phyloP scores from a whole-genome alignment of 1,140 invertebrate species.

The Euwallacea similis region DNA sequence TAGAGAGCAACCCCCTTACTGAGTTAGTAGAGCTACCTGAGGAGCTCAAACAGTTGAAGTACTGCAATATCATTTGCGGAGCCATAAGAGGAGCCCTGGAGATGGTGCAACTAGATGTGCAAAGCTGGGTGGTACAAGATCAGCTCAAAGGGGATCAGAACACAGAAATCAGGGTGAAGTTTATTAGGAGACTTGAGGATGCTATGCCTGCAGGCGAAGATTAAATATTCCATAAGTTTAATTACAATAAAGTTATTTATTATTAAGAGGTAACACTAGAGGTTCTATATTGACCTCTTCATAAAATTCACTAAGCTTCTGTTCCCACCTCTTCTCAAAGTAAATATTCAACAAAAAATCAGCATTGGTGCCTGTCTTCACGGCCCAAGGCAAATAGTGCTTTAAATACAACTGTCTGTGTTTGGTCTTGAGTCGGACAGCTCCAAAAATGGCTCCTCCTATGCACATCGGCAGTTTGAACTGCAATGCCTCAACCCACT shows the following conservation, averaged over 20 bases:
- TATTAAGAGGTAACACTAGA: conserved; percentile 32
- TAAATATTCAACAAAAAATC: conserved; percentile 82
- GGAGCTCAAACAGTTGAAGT: conserved; percentile 85
- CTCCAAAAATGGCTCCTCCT: conserved; percentile 83
- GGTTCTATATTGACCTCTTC: conserved; percentile 70
- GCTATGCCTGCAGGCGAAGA: conserved; percentile 98
- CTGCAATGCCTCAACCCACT: conserved; percentile 96
- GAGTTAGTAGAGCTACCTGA: conserved; percentile 98
- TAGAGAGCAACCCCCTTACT: conserved; percentile 95
- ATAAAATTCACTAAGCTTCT: conserved; percentile 79
- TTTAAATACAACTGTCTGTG: conserved; percentile 79
- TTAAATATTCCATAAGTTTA: conserved; percentile 56
- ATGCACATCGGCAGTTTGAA: conserved; percentile 89
- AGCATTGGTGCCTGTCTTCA: conserved; percentile 74
- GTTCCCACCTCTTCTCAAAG: conserved; percentile 94
- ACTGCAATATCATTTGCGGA: conserved; percentile 93
- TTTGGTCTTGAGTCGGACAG: conserved; percentile 78
- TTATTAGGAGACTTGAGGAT: conserved; percentile 94
- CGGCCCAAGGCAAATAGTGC: conserved; percentile 86
- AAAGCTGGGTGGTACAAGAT: conserved; percentile 83
- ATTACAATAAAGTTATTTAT: background rate
- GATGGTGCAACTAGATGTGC: conserved; percentile 89
- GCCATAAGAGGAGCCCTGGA: conserved; percentile 92
- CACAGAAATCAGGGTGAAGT: conserved; percentile 95
- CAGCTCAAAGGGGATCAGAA: conserved; percentile 92